A percentile compares a stretch with the other conserved stretches of the same genome.
Conservation (phyloP, 1,140 invertebrate genomes). For the Bombus waltoni region DNA sequence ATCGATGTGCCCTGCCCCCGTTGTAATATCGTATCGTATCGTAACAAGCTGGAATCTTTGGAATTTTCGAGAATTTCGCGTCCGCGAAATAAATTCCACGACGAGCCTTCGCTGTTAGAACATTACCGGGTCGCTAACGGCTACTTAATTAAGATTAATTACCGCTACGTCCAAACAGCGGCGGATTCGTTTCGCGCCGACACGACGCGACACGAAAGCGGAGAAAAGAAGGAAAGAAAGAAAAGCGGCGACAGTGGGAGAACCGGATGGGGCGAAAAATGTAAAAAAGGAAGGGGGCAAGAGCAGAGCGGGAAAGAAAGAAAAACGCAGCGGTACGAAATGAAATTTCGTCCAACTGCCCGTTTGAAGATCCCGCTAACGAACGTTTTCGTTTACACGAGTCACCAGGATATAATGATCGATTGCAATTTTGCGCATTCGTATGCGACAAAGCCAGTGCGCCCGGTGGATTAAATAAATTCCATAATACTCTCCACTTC, state of each 20-base stretch:
- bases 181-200: not conserved
- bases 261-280: too few species aligned
- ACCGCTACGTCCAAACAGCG: not conserved
- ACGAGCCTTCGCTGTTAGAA: constrained; percentile 17
- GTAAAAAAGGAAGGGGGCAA: not conserved
- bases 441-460: constrained; percentile 77
- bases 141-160: constrained; percentile 50
- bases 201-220: not conserved
- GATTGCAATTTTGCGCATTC: constrained; percentile 73
- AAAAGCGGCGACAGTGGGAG: too few species aligned
- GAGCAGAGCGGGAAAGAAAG: too few species aligned
- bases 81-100: constrained; percentile 22
- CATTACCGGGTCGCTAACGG: constrained; percentile 22
- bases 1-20: constrained; percentile 22
- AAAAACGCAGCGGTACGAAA: not conserved
- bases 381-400: constrained; percentile 68
- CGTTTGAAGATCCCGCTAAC: constrained; percentile 62
- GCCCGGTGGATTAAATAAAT: constrained; percentile 80
- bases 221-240: too few species aligned
- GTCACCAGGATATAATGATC: constrained; percentile 64
- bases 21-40: constrained; percentile 20
- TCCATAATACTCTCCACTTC: constrained; percentile 79
- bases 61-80: constrained; percentile 7
- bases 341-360: constrained; percentile 25
- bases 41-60: not conserved